A percentile compares a stretch with the other conserved stretches of the same genome.
phyloP scores from a whole-genome alignment of 1,140 invertebrate species.

The Drosophila lacteicornis region DNA sequence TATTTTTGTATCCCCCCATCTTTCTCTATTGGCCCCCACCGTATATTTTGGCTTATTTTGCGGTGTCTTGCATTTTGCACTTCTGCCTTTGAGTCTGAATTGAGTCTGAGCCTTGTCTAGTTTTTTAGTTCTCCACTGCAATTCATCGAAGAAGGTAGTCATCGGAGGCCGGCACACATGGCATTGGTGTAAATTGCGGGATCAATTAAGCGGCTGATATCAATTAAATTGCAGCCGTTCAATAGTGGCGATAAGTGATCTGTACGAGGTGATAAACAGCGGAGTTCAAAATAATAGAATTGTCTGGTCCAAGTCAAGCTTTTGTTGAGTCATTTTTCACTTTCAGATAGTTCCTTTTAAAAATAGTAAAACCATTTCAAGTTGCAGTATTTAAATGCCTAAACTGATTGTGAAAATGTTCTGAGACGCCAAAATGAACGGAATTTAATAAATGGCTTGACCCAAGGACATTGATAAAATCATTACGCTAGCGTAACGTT shows the following conservation, averaged over 20 bases:
- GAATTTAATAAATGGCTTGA: not conserved
- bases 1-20: conserved; percentile 13
- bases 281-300: not conserved
- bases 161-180: not conserved
- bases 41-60: conserved; percentile 34
- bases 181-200: not conserved
- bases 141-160: conserved; percentile 22
- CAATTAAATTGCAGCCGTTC: conserved; percentile 8
- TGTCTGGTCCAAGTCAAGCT: not conserved
- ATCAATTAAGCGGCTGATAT: conserved; percentile 18
- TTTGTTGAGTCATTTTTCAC: not conserved
- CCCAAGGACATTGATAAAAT: not conserved
- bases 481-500: not conserved
- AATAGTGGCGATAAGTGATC: not conserved
- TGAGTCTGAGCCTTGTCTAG: conserved; percentile 26
- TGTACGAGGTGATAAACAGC: not conserved
- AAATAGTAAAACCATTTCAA: too few species aligned
- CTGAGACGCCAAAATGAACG: too few species aligned
- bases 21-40: conserved; percentile 5
- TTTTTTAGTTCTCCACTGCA: conserved; percentile 30
- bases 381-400: not conserved
- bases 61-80: conserved; percentile 26
- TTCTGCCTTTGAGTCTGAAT: conserved; percentile 21
- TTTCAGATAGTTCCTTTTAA: too few species aligned
- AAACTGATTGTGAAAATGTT: too few species aligned